Evolutionary conservation across 2,113 vertebrate species (phyloP), one percentile per base, ranked within the genome.

Genomic region (Antechinus flavipes): DNA sequence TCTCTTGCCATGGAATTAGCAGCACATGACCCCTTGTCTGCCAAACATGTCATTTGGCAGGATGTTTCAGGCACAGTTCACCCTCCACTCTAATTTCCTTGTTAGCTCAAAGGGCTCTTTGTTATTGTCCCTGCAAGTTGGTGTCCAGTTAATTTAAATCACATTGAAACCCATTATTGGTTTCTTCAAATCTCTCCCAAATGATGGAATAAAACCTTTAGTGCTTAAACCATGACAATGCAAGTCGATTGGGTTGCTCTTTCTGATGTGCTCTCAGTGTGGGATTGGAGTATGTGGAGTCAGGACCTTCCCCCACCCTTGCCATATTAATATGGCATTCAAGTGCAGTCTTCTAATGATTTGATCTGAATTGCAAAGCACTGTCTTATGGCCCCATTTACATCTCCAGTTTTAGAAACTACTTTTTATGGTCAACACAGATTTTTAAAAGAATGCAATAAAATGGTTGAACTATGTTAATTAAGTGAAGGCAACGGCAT

Each of bases 81-180:
- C 95, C 97, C 52, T 93, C 55, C 96, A 47, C 6, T 42, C 42
- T 97, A 58, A 96, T 97, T 98, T 97, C 94, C 93, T 95, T 96
- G 14, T 94, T 94, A 95, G 35, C 84, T 97, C 90, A 58, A 96
- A 96, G 94, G 91, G 19, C 0, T 93, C 54, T 97, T 97, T 95
- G 84, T 94, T 97, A 96, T 95, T 97, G 91, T 96, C 53, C 96
- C 56, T 92, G 89, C 68, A 94, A 97, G 56, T 89, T 42, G 96
- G 92, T 89, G 91, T 98, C 94, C 95, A 93, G 93, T 97, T 98
- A 96, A 97, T 98, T 98, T 98, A 98, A 98, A 95, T 97, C 93
- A 96, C 58, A 93, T 58, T 97, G 92, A 89, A 95, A 26, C 92
- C 91, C 42, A 49, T 97, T 95, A 97, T 84, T 92, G 30, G 95